Conservation (phyloP, 2,888 invertebrate species). For the Cephalotes varians region DNA sequence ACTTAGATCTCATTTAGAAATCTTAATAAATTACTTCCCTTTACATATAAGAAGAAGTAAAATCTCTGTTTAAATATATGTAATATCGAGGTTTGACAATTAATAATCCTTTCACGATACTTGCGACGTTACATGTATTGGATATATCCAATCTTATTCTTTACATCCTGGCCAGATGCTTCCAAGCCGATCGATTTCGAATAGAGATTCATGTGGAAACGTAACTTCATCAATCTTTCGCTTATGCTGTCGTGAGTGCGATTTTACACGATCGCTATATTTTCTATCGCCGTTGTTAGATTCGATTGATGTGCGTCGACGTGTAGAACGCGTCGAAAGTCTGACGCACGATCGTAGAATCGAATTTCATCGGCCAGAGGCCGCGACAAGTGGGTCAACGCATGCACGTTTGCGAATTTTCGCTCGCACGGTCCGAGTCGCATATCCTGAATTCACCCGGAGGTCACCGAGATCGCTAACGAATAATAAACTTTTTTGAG, state of each 20-base stretch:
- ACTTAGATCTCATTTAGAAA: no score
- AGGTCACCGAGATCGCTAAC: constrained; percentile 34
- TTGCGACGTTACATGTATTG: background rate
- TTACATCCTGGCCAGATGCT: background rate
- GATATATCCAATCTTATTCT: background rate
- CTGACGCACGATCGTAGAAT: constrained; percentile 58
- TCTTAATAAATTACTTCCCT: no score
- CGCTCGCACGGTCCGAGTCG: background rate
- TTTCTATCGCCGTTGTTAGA: constrained; percentile 20
- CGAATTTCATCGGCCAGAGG: constrained; percentile 65
- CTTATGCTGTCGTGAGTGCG: background rate
- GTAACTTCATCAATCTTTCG: constrained; percentile 27
- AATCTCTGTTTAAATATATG: no score
- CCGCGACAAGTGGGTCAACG: constrained; percentile 68
- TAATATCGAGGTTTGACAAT: background rate
- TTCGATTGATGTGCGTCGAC: constrained; percentile 27
- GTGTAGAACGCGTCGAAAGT: constrained; percentile 48
- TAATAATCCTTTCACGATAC: background rate
- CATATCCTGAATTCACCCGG: constrained; percentile 3
- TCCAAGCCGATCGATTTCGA: background rate
- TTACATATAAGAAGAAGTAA: no score
- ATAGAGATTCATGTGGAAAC: constrained; percentile 9
- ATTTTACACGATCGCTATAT: constrained; percentile 13
- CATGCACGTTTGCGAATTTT: constrained; percentile 45
- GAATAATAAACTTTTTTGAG: constrained; percentile 47